These are phyloP conservation scores for Hippocampus abdominalis DNA, from an alignment of 2,113 vertebrate species.

Conservation along the genomic window DNA sequence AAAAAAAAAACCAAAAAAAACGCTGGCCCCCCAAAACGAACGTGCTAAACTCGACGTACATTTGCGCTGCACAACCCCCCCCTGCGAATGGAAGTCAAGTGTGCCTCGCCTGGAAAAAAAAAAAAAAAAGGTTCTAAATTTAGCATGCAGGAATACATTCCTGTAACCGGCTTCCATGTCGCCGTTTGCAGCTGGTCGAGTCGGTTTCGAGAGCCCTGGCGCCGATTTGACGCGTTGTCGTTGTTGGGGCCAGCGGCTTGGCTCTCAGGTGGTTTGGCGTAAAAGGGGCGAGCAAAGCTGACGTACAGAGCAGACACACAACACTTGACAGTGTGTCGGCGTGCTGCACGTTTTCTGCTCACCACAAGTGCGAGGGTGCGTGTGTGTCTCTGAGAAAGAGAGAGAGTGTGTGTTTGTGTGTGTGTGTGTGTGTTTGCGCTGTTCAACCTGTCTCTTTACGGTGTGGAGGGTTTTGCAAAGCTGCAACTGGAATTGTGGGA, in stretches of 20 bases:
- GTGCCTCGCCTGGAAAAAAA: conserved; percentile 29
- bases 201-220: background rate
- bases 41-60: background rate
- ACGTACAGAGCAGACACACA: conserved; percentile 7
- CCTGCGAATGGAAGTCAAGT: conserved; percentile 8
- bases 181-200: conserved; percentile 16
- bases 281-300: conserved; percentile 52
- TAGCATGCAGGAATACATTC: conserved; percentile 45
- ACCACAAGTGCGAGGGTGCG: background rate
- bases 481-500: background rate
- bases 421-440: background rate
- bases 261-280: conserved; percentile 47
- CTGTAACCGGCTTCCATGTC: conserved; percentile 20
- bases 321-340: background rate
- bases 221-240: background rate
- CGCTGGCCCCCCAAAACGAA: background rate
- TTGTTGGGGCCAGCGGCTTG: background rate
- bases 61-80: conserved; percentile 11
- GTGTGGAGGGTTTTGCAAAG: background rate
- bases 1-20: background rate
- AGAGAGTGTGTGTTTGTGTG: background rate
- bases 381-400: background rate
- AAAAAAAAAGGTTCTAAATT: conserved; percentile 56
- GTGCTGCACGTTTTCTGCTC: conserved; percentile 9
- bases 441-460: conserved; percentile 55